Evolutionary conservation across 2,797 vertebrate species (phyloP).

Genomic region (Onychomys arenicola): DNA sequence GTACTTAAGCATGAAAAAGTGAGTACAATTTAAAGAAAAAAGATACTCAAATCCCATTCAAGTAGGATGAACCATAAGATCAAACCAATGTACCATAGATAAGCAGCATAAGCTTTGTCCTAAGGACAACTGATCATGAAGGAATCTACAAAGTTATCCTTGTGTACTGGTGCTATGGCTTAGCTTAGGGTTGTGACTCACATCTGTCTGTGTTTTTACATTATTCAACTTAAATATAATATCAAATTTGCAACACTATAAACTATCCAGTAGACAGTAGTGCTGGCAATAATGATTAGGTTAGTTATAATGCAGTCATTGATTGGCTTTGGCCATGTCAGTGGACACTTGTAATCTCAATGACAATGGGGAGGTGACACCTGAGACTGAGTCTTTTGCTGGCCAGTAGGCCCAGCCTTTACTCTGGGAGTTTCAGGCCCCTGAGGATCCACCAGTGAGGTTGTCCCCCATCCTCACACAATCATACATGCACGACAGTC

Average conservation of each 20-base stretch:
- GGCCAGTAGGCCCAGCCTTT: background rate
- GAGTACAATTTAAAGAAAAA: background rate
- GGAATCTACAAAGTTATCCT: background rate
- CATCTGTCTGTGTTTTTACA: background rate
- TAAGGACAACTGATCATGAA: background rate
- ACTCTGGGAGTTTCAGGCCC: background rate
- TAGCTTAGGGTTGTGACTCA: background rate
- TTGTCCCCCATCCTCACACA: background rate
- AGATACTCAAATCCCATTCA: background rate
- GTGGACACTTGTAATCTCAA: background rate
- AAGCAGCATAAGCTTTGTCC: background rate
- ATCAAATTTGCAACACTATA: background rate
- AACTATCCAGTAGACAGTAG: background rate
- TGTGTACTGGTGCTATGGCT: background rate
- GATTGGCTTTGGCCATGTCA: background rate
- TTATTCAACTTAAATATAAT: background rate
- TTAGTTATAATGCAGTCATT: background rate
- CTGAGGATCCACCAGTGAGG: background rate
- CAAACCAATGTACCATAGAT: background rate
- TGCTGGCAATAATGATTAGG: background rate
- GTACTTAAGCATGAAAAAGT: slow-evolving; percentile 4
- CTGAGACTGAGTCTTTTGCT: background rate
- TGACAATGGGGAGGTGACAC: background rate
- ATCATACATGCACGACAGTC: background rate
- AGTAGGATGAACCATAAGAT: background rate